Percentiles rank a stretch among this genome's conserved stretches.
phyloP scores from a whole-genome alignment of 2,888 invertebrate species.

The Ophion obscuratus region DNA sequence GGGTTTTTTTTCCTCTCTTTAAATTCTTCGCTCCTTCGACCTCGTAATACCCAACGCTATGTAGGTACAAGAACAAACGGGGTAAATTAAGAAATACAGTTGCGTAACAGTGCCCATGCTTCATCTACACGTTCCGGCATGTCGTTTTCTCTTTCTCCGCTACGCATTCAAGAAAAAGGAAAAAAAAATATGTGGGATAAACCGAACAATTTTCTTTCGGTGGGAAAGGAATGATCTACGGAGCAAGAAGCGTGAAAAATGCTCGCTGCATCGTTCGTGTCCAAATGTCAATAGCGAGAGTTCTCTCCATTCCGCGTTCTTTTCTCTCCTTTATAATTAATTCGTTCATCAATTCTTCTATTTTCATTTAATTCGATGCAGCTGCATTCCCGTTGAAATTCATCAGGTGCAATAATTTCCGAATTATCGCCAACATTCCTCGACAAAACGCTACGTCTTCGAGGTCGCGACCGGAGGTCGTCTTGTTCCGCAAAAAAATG shows the following conservation, averaged over 20 bases:
- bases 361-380: conserved; percentile 7
- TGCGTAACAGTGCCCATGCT: conserved; percentile 49
- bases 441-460: too few species aligned
- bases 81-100: conserved; percentile 9
- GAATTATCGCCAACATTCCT: too few species aligned
- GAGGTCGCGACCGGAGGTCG: too few species aligned
- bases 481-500: not conserved
- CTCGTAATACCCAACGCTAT: conserved; percentile 24
- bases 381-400: conserved; percentile 35
- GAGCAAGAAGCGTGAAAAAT: conserved; percentile 32
- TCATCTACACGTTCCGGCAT: conserved; percentile 36
- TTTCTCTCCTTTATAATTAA: not conserved
- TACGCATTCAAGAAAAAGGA: conserved; percentile 50
- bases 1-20: not conserved
- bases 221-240: conserved; percentile 39
- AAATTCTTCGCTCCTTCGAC: not conserved
- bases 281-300: not conserved
- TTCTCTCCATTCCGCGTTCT: not conserved
- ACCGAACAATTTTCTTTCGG: conserved; percentile 13
- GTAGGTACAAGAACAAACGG: conserved; percentile 14
- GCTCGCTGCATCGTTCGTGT: conserved; percentile 5
- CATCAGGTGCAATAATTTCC: conserved; percentile 29
- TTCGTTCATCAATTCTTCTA: not conserved
- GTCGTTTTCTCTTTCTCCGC: conserved; percentile 16
- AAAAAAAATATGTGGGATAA: conserved; percentile 38